Conservation (phyloP, 2,113 vertebrate genomes). For the Butorides virescens region DNA sequence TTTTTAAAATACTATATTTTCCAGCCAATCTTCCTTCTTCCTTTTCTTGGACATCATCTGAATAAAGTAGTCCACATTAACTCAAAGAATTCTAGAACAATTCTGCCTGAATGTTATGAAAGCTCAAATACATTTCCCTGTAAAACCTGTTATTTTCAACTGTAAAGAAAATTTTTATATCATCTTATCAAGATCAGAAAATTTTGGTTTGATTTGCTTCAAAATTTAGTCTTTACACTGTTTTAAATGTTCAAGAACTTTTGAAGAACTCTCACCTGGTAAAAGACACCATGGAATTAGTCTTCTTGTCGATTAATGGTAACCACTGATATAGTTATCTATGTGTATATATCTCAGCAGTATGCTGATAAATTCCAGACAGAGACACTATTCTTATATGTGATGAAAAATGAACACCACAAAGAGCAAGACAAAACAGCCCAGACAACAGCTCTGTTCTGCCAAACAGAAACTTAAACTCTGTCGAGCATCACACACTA, state of each 20-base stretch:
- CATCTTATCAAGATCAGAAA: neutral
- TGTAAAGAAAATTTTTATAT: neutral
- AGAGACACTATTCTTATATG: neutral
- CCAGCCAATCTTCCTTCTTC: neutral
- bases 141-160: neutral
- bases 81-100: neutral
- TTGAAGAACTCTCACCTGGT: neutral
- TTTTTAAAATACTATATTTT: neutral
- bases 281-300: neutral
- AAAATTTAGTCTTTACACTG: neutral
- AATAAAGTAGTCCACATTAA: neutral
- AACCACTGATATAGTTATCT: neutral
- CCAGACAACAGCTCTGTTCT: neutral
- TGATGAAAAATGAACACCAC: neutral
- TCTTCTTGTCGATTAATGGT: neutral
- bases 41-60: neutral
- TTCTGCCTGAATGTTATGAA: neutral
- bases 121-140: neutral
- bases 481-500: neutral
- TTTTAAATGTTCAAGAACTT: neutral
- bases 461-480: neutral
- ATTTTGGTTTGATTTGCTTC: neutral
- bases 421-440: neutral
- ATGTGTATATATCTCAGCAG: neutral
- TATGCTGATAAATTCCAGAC: neutral